Percentiles rank a stretch among this genome's conserved stretches.
Evolutionary conservation across 2,113 vertebrate genomes (phyloP).

Genomic region (Otocyon megalotis): DNA sequence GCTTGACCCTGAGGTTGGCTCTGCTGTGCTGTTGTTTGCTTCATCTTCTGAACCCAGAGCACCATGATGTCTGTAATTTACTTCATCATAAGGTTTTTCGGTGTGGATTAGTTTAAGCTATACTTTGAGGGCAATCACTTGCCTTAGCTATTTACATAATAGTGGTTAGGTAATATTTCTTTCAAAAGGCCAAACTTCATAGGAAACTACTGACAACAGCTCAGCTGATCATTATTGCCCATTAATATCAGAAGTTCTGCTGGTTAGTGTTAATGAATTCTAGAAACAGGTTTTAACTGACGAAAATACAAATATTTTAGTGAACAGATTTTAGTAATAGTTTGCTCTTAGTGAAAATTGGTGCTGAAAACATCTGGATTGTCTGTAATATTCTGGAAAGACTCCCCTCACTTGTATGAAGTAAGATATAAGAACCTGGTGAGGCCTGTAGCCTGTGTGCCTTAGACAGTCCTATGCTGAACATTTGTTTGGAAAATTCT

Average conservation of each 20-base stretch:
- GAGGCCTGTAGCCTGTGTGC: neutral
- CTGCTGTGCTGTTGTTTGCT: neutral
- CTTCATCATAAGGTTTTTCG: neutral
- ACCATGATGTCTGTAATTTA: neutral
- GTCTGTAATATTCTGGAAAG: neutral
- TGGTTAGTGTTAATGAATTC: neutral
- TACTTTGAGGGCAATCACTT: neutral
- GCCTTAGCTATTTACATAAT: neutral
- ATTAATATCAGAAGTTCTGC: neutral
- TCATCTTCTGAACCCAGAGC: neutral
- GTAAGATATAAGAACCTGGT: neutral
- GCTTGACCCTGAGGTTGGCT: neutral
- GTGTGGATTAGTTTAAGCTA: neutral
- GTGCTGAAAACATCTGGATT: neutral
- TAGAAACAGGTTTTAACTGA: neutral
- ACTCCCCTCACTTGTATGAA: neutral
- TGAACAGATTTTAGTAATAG: neutral
- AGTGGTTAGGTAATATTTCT: neutral
- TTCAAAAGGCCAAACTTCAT: neutral
- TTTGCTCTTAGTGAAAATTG: neutral
- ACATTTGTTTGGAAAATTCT: neutral
- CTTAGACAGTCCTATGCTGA: neutral
- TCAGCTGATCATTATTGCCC: neutral
- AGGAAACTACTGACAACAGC: neutral
- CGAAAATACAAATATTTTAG: neutral